phyloP scores from a whole-genome alignment of 2,888 invertebrate species.

The Plagodis dolabraria region DNA sequence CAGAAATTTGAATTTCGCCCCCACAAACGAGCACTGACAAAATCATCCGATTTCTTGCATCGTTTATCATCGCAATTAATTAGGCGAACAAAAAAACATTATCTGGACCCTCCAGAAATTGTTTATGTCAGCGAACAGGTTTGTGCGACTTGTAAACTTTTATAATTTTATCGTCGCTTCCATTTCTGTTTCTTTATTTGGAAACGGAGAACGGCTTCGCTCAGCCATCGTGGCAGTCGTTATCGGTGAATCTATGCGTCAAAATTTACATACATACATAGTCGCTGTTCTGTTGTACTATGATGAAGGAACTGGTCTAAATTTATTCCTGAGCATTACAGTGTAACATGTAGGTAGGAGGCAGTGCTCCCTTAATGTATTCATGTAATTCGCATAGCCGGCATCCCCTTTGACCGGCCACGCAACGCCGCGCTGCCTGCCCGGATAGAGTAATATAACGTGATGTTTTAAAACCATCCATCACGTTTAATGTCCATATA shows the following conservation, averaged over 20 bases:
- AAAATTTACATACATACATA: constrained; percentile 75
- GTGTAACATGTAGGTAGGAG: constrained; percentile 79
- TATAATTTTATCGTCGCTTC: constrained; percentile 39
- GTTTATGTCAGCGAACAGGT: constrained; percentile 61
- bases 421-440: constrained; percentile 80
- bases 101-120: constrained; percentile 57
- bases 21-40: constrained; percentile 68
- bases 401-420: constrained; percentile 84
- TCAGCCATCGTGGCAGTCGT: constrained; percentile 46
- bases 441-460: constrained; percentile 82
- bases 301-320: constrained; percentile 79
- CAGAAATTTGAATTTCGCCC: constrained; percentile 81
- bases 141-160: constrained; percentile 53
- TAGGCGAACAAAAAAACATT: constrained; percentile 70
- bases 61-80: constrained; percentile 79
- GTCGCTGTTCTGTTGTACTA: constrained; percentile 65
- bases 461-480: constrained; percentile 84
- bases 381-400: constrained; percentile 85
- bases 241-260: constrained; percentile 61
- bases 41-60: constrained; percentile 78
- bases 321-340: constrained; percentile 83
- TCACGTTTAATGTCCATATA: constrained; percentile 82
- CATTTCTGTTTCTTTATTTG: constrained; percentile 39
- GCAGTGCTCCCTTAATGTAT: constrained; percentile 82
- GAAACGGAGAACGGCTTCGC: constrained; percentile 26